Percentiles rank a stretch among this genome's conserved stretches.
Conservation (phyloP, 2,888 invertebrate species). For the Nomada fabriciana region DNA sequence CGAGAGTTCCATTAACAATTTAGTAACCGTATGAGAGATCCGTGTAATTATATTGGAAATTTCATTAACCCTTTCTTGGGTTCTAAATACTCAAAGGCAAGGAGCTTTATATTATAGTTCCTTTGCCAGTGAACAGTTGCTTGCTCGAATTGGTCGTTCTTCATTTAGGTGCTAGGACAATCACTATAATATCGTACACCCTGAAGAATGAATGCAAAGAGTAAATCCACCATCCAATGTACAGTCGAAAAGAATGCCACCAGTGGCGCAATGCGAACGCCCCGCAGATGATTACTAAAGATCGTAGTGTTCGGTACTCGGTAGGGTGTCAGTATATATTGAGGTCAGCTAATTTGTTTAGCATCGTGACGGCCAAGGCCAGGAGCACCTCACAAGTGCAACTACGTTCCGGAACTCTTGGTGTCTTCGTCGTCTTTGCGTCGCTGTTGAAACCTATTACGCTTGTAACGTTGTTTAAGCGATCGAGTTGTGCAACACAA, state of each 20-base stretch:
- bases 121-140: too few species aligned
- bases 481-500: conserved; percentile 44
- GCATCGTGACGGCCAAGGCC: conserved; percentile 72
- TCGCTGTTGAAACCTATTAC: conserved; percentile 9
- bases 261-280: neutral
- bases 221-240: too few species aligned
- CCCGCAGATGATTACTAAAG: neutral
- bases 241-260: neutral
- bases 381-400: conserved; percentile 69
- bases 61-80: too few species aligned
- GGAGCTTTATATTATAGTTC: too few species aligned
- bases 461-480: conserved; percentile 20
- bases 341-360: conserved; percentile 69
- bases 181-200: too few species aligned
- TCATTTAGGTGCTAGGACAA: too few species aligned
- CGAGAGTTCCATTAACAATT: neutral
- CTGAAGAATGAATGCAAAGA: too few species aligned
- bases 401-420: conserved; percentile 33
- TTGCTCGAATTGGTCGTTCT: too few species aligned
- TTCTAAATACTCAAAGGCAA: too few species aligned
- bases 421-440: conserved; percentile 17
- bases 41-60: too few species aligned
- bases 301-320: too few species aligned
- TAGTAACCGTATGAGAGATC: neutral
- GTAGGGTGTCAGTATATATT: neutral